A percentile compares a stretch with the other conserved stretches of the same genome.
phyloP scores from a whole-genome alignment of 1,140 invertebrate species.

The Artemia franciscana region DNA sequence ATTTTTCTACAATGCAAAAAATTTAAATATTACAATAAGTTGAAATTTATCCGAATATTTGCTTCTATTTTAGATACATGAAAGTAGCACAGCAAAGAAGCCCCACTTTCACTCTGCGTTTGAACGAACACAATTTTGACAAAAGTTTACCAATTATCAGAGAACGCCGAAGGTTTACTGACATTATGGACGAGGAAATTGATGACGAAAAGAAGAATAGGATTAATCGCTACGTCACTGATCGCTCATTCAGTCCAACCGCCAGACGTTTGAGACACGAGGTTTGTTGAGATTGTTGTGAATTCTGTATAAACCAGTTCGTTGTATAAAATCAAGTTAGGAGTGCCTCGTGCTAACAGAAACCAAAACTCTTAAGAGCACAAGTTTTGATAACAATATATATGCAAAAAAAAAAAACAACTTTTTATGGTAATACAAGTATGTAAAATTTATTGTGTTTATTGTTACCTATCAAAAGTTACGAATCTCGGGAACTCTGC shows the following conservation, averaged over 20 bases:
- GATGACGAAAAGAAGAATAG: conserved; percentile 61
- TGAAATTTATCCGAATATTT: background rate
- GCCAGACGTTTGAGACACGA: conserved; percentile 52
- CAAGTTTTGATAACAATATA: no score
- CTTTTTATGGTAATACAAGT: no score
- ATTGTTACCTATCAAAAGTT: no score
- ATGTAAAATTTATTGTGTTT: no score
- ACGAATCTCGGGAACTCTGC: no score
- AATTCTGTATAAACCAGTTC: no score
- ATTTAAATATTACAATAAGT: background rate
- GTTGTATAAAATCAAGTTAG: no score
- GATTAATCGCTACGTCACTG: conserved; percentile 46
- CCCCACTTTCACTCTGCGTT: conserved; percentile 24
- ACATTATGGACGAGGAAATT: conserved; percentile 88
- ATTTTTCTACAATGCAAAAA: no score
- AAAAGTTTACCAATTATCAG: conserved; percentile 43
- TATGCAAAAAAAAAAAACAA: no score
- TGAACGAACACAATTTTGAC: conserved; percentile 20
- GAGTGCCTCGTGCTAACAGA: no score
- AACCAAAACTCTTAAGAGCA: no score
- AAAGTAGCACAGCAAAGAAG: conserved; percentile 43
- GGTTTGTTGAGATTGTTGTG: no score
- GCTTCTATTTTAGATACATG: conserved; percentile 6
- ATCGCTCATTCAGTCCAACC: conserved; percentile 12
- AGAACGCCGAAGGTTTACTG: conserved; percentile 69